These are phyloP conservation scores for Myrmophylax atrothorax DNA, from an alignment of 2,113 vertebrate genomes.

Conservation along the genomic window DNA sequence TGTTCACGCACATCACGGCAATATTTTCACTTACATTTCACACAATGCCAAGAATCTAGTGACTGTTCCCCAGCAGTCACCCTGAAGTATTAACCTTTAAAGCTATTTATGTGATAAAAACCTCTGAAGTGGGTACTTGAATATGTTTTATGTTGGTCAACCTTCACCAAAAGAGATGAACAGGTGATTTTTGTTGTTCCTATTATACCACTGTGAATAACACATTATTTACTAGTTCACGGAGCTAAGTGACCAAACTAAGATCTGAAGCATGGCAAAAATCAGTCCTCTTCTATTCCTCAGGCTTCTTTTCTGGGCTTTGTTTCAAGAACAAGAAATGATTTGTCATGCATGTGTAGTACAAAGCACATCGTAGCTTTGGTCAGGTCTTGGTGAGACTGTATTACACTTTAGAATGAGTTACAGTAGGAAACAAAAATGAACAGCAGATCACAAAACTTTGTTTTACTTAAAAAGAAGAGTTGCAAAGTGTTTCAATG, in stretches of 20 bases:
- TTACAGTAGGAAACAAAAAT: not conserved
- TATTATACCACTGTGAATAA: not conserved
- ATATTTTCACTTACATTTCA: not conserved
- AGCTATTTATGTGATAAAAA: not conserved
- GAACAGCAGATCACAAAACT: not conserved
- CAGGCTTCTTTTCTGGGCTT: not conserved
- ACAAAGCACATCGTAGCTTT: rapidly evolving
- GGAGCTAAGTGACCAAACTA: not conserved
- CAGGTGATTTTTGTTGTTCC: not conserved
- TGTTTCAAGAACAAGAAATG: not conserved
- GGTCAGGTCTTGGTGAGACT: not conserved
- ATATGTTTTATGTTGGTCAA: not conserved
- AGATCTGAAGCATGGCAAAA: not conserved
- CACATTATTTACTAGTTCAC: not conserved
- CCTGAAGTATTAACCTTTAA: not conserved
- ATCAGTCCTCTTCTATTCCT: not conserved
- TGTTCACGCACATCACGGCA: not conserved
- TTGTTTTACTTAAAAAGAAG: not conserved
- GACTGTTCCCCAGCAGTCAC: not conserved
- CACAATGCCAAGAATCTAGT: not conserved
- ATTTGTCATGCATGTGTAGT: not conserved
- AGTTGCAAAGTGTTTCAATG: not conserved
- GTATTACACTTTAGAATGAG: not conserved
- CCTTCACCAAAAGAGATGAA: not conserved
- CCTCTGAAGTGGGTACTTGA: not conserved